Conservation (phyloP, 1,140 invertebrate genomes). For the Tetragnatha versicolor region DNA sequence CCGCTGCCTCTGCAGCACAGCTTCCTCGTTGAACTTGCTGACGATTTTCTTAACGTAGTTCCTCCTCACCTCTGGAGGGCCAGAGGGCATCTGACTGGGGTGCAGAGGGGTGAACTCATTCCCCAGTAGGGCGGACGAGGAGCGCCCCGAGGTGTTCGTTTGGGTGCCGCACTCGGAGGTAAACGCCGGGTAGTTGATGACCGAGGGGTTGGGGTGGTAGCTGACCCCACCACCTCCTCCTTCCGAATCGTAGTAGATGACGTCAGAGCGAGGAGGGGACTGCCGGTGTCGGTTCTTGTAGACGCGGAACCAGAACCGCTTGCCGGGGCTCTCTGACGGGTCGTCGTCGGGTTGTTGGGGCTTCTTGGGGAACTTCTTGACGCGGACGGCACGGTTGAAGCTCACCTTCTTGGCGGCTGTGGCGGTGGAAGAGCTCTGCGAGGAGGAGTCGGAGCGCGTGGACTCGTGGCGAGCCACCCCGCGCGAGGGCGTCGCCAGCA, state of each 20-base stretch:
- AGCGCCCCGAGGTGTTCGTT: conserved; percentile 17
- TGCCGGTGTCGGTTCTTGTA: conserved; percentile 54
- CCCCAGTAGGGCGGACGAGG: conserved; percentile 32
- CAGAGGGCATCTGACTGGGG: conserved; percentile 50
- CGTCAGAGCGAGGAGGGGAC: conserved; percentile 15
- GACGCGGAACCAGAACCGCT: conserved; percentile 55
- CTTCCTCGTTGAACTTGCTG: conserved; percentile 52
- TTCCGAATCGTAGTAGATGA: conserved; percentile 40
- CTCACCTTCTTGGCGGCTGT: conserved; percentile 55
- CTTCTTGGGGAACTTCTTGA: conserved; percentile 52
- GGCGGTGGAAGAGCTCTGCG: conserved; percentile 29
- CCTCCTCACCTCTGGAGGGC: conserved; percentile 34
- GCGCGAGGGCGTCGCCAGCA: conserved; percentile 25
- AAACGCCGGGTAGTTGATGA: conserved; percentile 37
- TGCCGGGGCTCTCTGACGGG: conserved; percentile 19
- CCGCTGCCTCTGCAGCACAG: conserved; percentile 26
- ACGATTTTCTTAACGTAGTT: conserved; percentile 55
- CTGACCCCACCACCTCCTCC: conserved; percentile 10
- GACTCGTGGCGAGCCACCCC: conserved; percentile 47
- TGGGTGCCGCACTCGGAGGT: conserved; percentile 49
- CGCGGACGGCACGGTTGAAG: conserved; percentile 53
- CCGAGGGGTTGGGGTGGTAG: conserved; percentile 42
- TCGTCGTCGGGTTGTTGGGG: conserved; percentile 7
- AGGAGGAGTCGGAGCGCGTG: conserved; percentile 37
- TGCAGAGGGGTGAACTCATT: conserved; percentile 49